Base-by-base conservation (phyloP, 2,113 vertebrate genomes). In the human region DNA sequence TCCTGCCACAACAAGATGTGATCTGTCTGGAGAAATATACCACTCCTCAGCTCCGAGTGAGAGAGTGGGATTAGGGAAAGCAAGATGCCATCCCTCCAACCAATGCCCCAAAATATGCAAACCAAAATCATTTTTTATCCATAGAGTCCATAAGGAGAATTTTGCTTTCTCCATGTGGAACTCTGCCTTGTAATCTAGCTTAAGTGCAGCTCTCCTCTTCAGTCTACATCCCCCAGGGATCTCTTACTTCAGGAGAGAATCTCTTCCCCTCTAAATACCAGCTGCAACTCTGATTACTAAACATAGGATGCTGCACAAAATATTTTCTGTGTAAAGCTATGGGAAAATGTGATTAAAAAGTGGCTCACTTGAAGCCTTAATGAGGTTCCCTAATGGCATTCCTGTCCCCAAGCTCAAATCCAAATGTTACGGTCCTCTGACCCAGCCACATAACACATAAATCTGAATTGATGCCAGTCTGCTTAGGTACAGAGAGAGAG, bases 221-320 rank as follows among this genome's bases (percentile, higher is more conserved):
- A 80, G 57, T 83, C 35, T 85, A 75, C 17, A 81, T 89, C 76
- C 30, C 25, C 48, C 23, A 76, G 89, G 25, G 20, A 95, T 90
- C 48, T 83, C 72, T 25, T 75, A 89, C 66, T 81, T 86, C 40
- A 85, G 43, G 48, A 75, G 9, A 92, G 17, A 95, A 73, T 80
- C 70, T 96, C 9, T 94, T 68, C 94, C 80, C 61, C 23, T 89
- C 23, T 22, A 91, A 75, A 89, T 93, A 92, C n/a, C 27, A 91
- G 55, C 16, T 92, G 48, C 12, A 84, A 45, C 9, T 91, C 35
- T 93, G 70, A 84, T 88, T 88, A 73, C 59, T 64, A 93, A 97
- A 96, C 59, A 93, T 80, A 75, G 12, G 30, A 6, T 6, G 4
- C 5, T 73, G 32, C 35, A 95, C 12, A 64, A 93, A 96, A 75